Evolutionary conservation across 2,113 vertebrate genomes (phyloP), one percentile per base, ranked within the genome.

Genomic region (Megaleporinus macrocephalus): DNA sequence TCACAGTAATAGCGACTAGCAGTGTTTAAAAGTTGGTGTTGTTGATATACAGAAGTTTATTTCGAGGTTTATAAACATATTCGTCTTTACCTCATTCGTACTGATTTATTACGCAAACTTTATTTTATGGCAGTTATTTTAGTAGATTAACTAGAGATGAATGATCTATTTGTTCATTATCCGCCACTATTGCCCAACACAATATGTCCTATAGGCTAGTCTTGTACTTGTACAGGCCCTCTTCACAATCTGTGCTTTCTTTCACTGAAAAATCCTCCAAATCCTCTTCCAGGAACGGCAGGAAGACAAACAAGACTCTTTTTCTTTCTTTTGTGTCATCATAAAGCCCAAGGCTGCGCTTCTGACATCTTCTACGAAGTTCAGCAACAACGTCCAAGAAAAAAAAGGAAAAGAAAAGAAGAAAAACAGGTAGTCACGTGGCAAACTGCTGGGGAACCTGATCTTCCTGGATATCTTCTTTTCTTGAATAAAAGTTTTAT

Each of bases 261-360:
- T 69, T 79, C 66, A 29, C 30, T 59, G 29, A 66, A 80, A 62
- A 61, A 0, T 24, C 33, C 57, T 72, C 78, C 12, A 20, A 3
- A 36, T 36, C 16, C 14, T 20, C 4, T 73, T 73, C 59, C 57
- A 73, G 79, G 79, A 81, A 73, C 49, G 3, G n/a, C 0, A 65
- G 41, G 18, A 5, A 6, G 62, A 27, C 78, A 85, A 61, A 66
- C 26, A 84, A 24, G 65, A 59, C 20, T 24, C 11, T 71, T 24
- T n/a, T n/a, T n/a, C n/a, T 26, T 47, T 81, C 49, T 68, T 71
- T 18, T 24, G n/a, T 81, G 41, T 69, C 74, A 76, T 78, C 41
- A 61, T 49, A 0, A 78, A 27, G 74, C 51, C 49, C 36, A 24
- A 73, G 36, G 68, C 49, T 11, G 41, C 10, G 0, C 1, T 68